Conservation (phyloP, 2,888 invertebrate species). For the Ochlodes sylvanus region DNA sequence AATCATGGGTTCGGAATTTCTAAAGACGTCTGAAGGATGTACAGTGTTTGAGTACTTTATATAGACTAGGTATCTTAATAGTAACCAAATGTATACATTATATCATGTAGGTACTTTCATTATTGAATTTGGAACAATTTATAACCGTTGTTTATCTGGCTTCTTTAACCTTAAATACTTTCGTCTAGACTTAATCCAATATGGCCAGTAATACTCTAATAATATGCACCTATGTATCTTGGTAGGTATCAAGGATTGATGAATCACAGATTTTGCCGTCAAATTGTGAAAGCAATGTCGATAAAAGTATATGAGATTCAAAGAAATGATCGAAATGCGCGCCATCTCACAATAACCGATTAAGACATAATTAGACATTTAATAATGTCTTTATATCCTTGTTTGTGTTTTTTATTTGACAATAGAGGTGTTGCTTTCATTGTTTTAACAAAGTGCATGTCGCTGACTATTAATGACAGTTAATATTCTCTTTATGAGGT, state of each 20-base stretch:
- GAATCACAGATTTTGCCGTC: not conserved
- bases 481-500: conserved; percentile 3
- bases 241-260: not conserved
- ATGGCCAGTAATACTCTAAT: too few species aligned
- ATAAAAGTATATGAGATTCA: not conserved
- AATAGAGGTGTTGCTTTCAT: not conserved
- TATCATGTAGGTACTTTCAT: too few species aligned
- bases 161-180: too few species aligned
- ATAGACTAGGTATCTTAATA: too few species aligned
- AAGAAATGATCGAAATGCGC: not conserved
- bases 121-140: too few species aligned
- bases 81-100: too few species aligned
- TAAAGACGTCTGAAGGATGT: too few species aligned
- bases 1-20: too few species aligned
- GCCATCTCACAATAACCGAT: not conserved
- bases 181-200: not conserved
- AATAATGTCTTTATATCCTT: not conserved
- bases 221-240: too few species aligned
- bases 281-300: not conserved
- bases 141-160: too few species aligned
- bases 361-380: not conserved
- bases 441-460: not conserved
- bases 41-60: too few species aligned
- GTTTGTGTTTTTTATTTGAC: not conserved
- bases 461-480: conserved; percentile 16